A percentile compares a stretch with the other conserved stretches of the same genome.
phyloP scores from a whole-genome alignment of 2,113 vertebrate genomes.

The Tychaedon coryphoeus region DNA sequence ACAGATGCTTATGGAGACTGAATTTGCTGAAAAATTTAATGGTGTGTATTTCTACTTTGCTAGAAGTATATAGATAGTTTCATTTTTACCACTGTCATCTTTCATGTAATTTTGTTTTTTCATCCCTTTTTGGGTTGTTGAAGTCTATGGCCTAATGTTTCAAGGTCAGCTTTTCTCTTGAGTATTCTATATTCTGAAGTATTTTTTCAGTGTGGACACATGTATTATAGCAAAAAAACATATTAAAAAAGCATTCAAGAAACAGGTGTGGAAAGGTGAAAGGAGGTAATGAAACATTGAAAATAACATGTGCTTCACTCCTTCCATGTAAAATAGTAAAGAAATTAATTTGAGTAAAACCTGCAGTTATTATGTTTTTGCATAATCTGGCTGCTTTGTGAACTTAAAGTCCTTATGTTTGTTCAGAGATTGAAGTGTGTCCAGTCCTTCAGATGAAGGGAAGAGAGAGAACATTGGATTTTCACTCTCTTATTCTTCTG shows the following conservation, averaged over 20 bases:
- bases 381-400: background rate
- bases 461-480: background rate
- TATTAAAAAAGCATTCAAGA: background rate
- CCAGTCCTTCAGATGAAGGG: background rate
- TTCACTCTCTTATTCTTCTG: background rate
- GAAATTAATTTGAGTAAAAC: background rate
- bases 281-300: background rate
- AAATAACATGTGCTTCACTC: background rate
- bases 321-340: background rate
- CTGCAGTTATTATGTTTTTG: background rate
- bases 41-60: background rate
- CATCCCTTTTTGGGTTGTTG: background rate
- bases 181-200: background rate
- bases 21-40: background rate
- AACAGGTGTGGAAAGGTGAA: background rate
- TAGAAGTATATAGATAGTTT: background rate
- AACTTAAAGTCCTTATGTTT: background rate
- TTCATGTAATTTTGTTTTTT: background rate
- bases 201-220: background rate
- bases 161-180: background rate
- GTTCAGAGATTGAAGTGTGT: background rate
- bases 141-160: background rate
- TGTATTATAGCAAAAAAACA: background rate
- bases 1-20: background rate
- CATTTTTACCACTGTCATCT: background rate